Conservation (phyloP, 2,113 vertebrate species). For the Recurvirostra avosetta region DNA sequence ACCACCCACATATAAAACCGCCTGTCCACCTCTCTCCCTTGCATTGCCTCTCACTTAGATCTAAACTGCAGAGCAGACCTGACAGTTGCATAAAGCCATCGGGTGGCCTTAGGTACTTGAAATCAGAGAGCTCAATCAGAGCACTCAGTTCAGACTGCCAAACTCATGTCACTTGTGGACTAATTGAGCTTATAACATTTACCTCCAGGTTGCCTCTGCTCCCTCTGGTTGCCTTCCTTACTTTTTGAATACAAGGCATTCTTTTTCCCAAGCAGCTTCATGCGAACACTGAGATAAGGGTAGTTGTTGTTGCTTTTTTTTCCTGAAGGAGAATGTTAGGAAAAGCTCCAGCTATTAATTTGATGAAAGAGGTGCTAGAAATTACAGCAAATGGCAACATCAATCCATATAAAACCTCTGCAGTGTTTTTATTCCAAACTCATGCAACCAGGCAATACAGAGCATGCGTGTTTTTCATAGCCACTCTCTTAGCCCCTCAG, state of each 20-base stretch:
- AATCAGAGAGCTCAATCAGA: not conserved
- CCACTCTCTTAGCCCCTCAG: not conserved
- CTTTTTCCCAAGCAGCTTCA: not conserved
- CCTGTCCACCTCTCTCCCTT: not conserved
- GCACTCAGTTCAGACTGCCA: not conserved
- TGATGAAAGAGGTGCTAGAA: slow-evolving; percentile 54
- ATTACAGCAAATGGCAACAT: slow-evolving; percentile 32
- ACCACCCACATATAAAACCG: not conserved
- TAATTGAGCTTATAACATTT: not conserved
- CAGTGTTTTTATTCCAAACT: not conserved
- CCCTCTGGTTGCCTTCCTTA: not conserved
- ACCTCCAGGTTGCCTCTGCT: not conserved
- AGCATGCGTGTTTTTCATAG: not conserved
- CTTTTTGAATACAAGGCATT: not conserved
- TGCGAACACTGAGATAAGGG: not conserved
- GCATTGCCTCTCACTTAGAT: not conserved
- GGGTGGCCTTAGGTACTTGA: not conserved
- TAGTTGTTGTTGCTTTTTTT: not conserved
- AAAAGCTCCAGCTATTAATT: slow-evolving; percentile 27
- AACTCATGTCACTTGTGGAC: not conserved
- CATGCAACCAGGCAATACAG: not conserved
- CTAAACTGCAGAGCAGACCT: not conserved
- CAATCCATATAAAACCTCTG: slow-evolving; percentile 4
- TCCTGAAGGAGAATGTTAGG: slow-evolving; percentile 22
- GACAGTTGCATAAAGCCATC: not conserved